Evolutionary conservation across 2,797 vertebrate genomes (phyloP), one percentile per base, ranked within the genome.

Genomic region (Myotis vivesi): DNA sequence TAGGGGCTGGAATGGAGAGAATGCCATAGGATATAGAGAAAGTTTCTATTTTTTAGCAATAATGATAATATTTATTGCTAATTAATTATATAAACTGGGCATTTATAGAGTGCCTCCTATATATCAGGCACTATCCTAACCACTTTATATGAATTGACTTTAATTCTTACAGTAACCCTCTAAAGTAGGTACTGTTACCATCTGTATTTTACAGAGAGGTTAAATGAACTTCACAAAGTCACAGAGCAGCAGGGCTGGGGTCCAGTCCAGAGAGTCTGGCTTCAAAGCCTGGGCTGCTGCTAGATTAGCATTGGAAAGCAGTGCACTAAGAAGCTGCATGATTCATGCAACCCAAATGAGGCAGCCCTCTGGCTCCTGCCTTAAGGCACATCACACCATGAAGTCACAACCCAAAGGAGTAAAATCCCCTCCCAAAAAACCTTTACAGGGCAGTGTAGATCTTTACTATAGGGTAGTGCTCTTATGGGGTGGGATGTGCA

Each of bases 31-130:
- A 57, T 19, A 4, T 73, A 68, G 20, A 80, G 33, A 72, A 89
- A 92, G 6, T 8, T 82, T 83, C 59, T 13, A 59, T 66, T 88
- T 97, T 90, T 90, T 94, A 71, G 51, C 23, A 82, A 38, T 71
- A 88, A 90, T 90, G n/a, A 20, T 80, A 64, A 72, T 91, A 66
- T 77, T 85, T 91, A 66, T 77, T 88, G 72, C 64, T 71, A 81
- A 55, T 93, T 94, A 11, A 62, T 91, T 94, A 11, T 87, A 82
- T 91, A 44, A 95, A 86, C 44, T 89, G 73, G 41, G 7, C 30
- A 69, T 80, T 80, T 79, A 15, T 66, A 75, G 46, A 82, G 11
- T 77, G 13, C 44, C 15, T 91, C 16, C 2, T 88, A 1, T 59
- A 77, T 62, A 7, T 22, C 36, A 89, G 46, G 8, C 30, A 49